These are phyloP conservation scores for Sus scrofa DNA, from an alignment of 2,113 vertebrate species.

Conservation along the genomic window DNA sequence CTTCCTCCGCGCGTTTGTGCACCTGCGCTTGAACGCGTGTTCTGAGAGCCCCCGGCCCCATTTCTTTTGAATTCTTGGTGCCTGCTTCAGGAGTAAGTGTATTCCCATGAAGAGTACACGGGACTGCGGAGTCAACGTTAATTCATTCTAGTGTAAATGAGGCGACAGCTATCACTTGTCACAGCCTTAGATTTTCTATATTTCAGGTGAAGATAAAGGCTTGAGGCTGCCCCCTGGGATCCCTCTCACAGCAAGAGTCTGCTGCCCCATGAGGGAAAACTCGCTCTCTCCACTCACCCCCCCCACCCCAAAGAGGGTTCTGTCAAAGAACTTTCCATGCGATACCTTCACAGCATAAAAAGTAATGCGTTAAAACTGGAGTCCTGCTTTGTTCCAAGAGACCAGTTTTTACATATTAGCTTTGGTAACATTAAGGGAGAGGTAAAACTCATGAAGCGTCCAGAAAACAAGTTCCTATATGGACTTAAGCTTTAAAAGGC, in stretches of 20 bases:
- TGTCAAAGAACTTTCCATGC: neutral
- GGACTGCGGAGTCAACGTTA: neutral
- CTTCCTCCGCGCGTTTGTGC: neutral
- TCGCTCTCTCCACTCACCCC: neutral
- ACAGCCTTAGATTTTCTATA: neutral
- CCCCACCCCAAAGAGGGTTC: neutral
- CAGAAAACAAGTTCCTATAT: neutral
- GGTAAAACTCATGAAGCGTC: neutral
- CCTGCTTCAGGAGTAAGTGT: neutral
- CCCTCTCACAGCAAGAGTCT: neutral
- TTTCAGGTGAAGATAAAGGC: neutral
- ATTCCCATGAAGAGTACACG: neutral
- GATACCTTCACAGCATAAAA: neutral
- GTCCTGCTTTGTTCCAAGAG: neutral
- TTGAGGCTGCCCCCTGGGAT: neutral
- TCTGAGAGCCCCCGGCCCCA: neutral
- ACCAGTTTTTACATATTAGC: neutral
- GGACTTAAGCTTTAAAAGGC: neutral
- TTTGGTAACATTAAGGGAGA: neutral
- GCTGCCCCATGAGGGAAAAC: too few species aligned
- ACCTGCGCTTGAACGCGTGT: neutral
- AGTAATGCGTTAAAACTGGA: neutral
- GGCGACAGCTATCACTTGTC: slow-evolving; percentile 36
- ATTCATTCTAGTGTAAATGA: neutral
- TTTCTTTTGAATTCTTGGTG: neutral